Evolutionary conservation across 1,140 invertebrate genomes (phyloP).

Genomic region (Pseudomyrmex dendroicus): DNA sequence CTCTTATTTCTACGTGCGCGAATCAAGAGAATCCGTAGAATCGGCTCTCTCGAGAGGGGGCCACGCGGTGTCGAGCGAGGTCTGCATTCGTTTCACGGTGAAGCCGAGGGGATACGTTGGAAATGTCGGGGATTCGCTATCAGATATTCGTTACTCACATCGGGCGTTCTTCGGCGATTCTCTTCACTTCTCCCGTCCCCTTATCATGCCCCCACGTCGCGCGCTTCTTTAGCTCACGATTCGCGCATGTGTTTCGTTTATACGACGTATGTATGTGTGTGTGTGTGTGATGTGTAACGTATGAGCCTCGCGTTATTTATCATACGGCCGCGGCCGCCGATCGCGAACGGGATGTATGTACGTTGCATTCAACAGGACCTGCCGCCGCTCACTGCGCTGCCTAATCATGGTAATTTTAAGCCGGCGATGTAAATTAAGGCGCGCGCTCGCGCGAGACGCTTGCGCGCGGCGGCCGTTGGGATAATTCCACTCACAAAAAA

Average conservation of each 20-base stretch:
- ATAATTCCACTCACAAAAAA: slow-evolving; percentile 7
- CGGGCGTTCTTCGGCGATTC: slow-evolving; percentile 54
- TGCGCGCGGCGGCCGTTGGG: neutral
- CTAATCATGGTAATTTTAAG: slow-evolving; percentile 73
- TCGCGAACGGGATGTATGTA: slow-evolving; percentile 68
- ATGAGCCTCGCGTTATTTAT: slow-evolving; percentile 72
- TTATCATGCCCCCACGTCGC: slow-evolving; percentile 61
- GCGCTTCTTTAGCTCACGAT: slow-evolving; percentile 62
- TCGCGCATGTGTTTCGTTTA: slow-evolving; percentile 73
- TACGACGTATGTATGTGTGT: slow-evolving; percentile 26
- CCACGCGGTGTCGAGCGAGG: slow-evolving; percentile 65
- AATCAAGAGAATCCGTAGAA: slow-evolving; percentile 69
- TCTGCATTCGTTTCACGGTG: slow-evolving; percentile 76
- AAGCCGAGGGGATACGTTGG: slow-evolving; percentile 69
- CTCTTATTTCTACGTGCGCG: slow-evolving; percentile 49
- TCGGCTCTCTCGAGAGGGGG: slow-evolving; percentile 66
- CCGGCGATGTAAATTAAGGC: slow-evolving; percentile 66
- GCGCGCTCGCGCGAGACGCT: slow-evolving; percentile 13
- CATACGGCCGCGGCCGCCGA: slow-evolving; percentile 70
- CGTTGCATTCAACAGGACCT: slow-evolving; percentile 62
- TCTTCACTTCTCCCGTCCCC: slow-evolving; percentile 29
- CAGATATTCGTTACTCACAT: slow-evolving; percentile 81
- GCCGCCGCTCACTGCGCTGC: slow-evolving; percentile 62
- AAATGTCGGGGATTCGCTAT: slow-evolving; percentile 78
- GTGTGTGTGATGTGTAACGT: slow-evolving; percentile 67